Evolutionary conservation across 2,888 invertebrate species (phyloP).

Genomic region (Odontomyia ornata): DNA sequence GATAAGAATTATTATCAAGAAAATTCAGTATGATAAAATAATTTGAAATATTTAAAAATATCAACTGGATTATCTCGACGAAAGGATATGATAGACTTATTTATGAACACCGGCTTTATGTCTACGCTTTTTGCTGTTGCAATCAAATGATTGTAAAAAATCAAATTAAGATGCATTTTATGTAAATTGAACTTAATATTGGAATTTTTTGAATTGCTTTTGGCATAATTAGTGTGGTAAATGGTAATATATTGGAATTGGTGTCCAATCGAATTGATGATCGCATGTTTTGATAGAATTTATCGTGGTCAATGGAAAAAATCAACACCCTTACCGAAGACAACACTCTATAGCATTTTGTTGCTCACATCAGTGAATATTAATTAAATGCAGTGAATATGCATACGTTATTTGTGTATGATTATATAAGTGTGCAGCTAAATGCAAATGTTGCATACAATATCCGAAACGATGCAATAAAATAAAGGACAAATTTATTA

Average conservation of each 20-base stretch:
- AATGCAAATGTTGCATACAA: neutral
- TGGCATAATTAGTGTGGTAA: conserved; percentile 34
- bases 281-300: conserved; percentile 25
- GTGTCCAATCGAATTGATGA: conserved; percentile 15
- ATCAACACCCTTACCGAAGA: neutral
- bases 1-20: neutral
- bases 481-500: conserved; percentile 36
- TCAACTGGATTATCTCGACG: too few relatives aligned
- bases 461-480: conserved; percentile 18
- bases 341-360: neutral
- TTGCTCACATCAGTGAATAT: neutral
- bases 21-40: too few relatives aligned
- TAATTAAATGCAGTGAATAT: conserved; percentile 20
- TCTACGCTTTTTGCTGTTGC: neutral
- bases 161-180: conserved; percentile 28
- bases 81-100: neutral
- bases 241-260: conserved; percentile 28
- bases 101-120: neutral
- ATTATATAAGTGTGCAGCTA: neutral
- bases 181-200: conserved; percentile 12
- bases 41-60: too few relatives aligned
- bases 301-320: neutral
- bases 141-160: neutral
- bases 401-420: conserved; percentile 7
- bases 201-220: conserved; percentile 29